These are phyloP conservation scores for Drosophila takahashii DNA, from an alignment of 1,140 invertebrate species.

Conservation along the genomic window DNA sequence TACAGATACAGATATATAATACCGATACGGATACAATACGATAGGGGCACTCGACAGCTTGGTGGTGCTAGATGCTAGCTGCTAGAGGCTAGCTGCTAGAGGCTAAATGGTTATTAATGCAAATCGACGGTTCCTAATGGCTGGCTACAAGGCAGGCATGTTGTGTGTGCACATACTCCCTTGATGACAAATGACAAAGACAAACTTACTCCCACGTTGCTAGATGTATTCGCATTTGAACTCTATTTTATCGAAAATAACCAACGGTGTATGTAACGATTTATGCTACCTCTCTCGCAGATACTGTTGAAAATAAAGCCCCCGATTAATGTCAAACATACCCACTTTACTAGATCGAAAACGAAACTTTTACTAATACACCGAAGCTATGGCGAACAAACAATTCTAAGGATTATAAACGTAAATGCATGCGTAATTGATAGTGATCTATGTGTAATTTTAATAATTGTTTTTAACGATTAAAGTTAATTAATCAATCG, in stretches of 20 bases:
- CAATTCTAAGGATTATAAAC: slow-evolving; percentile 26
- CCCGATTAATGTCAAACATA: slow-evolving; percentile 12
- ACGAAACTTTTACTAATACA: slow-evolving; percentile 2
- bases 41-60: slow-evolving; percentile 30
- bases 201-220: slow-evolving; percentile 34
- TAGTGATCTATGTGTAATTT: slow-evolving; percentile 63
- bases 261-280: slow-evolving; percentile 61
- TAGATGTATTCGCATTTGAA: slow-evolving; percentile 59
- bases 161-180: slow-evolving; percentile 74
- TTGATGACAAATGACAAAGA: slow-evolving; percentile 27
- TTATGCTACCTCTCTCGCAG: slow-evolving; percentile 74
- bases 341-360: slow-evolving; percentile 17
- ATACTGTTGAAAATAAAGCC: slow-evolving; percentile 47
- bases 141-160: slow-evolving; percentile 74
- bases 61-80: slow-evolving; percentile 30
- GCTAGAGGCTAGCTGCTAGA: too few relatives aligned
- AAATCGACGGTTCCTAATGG: slow-evolving; percentile 81
- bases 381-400: neutral
- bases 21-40: slow-evolving; percentile 20
- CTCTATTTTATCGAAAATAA: slow-evolving; percentile 58
- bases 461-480: slow-evolving; percentile 17
- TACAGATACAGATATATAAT: slow-evolving; percentile 12
- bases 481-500: slow-evolving; percentile 18
- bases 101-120: slow-evolving; percentile 52
- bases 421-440: slow-evolving; percentile 60